A percentile compares a stretch with the other conserved stretches of the same genome.
Conservation (phyloP, 1,140 invertebrate species). For the Eumeta japonica region DNA sequence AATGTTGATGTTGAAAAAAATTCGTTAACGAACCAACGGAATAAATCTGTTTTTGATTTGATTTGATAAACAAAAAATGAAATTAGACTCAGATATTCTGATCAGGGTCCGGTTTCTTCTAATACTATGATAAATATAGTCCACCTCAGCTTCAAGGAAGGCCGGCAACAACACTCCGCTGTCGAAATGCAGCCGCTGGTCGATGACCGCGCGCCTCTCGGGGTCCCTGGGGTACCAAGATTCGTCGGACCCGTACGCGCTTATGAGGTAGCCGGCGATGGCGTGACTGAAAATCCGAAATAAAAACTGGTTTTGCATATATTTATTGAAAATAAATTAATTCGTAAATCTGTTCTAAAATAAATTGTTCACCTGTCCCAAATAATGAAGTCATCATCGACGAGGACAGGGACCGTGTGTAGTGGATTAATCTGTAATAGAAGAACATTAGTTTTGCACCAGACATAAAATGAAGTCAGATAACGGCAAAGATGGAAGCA, state of each 20-base stretch:
- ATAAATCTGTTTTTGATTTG: too few relatives aligned
- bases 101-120: too few relatives aligned
- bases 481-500: too few relatives aligned
- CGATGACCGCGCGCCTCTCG: constrained; percentile 56
- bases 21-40: too few relatives aligned
- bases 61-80: too few relatives aligned
- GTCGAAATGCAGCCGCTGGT: constrained; percentile 62
- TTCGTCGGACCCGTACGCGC: constrained; percentile 56
- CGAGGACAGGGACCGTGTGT: constrained; percentile 26
- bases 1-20: too few relatives aligned
- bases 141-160: constrained; percentile 21
- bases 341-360: constrained; percentile 7
- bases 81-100: too few relatives aligned
- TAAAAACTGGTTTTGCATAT: constrained; percentile 1
- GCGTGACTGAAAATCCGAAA: constrained; percentile 53
- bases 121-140: too few relatives aligned
- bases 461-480: too few relatives aligned
- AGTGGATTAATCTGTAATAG: constrained; percentile 31
- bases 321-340: background rate
- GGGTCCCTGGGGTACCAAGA: constrained; percentile 61
- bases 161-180: constrained; percentile 50
- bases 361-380: constrained; percentile 39
- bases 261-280: constrained; percentile 59
- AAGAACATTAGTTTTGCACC: constrained; percentile 5
- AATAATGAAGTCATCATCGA: constrained; percentile 26